Percentiles rank a stretch among this genome's conserved stretches.
Conservation (phyloP, 2,888 invertebrate genomes). For the Mermis nigrescens region DNA sequence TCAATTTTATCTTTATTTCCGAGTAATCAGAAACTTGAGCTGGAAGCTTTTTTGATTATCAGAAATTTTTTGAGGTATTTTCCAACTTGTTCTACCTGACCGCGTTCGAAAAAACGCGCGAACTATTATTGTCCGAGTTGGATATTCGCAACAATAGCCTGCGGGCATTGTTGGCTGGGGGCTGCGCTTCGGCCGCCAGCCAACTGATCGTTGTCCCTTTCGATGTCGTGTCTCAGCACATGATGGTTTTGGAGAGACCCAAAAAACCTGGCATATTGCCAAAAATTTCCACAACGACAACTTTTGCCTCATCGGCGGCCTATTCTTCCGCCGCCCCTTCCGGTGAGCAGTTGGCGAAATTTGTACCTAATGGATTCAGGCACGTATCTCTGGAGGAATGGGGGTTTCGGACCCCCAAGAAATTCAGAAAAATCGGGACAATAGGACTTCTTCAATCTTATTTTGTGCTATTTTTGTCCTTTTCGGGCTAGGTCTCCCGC, state of each 20-base stretch:
- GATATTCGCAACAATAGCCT: conserved; percentile 40
- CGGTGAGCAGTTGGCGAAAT: background rate
- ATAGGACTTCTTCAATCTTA: too few species aligned
- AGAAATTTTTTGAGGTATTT: too few species aligned
- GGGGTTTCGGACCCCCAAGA: too few species aligned
- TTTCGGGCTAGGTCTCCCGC: too few species aligned
- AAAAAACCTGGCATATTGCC: conserved; percentile 3
- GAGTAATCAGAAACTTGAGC: too few species aligned
- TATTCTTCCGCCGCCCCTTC: background rate
- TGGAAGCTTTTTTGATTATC: too few species aligned
- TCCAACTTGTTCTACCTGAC: conserved; percentile 76
- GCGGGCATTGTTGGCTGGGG: conserved; percentile 57
- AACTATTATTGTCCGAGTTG: conserved; percentile 48
- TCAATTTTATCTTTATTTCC: too few species aligned
- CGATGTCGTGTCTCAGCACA: conserved; percentile 84
- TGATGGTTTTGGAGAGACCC: conserved; percentile 62
- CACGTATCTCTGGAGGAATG: background rate
- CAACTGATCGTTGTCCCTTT: conserved; percentile 90
- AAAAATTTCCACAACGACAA: background rate
- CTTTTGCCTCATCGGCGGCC: background rate
- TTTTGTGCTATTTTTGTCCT: too few species aligned
- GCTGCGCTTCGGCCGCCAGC: conserved; percentile 69
- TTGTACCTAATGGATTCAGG: background rate
- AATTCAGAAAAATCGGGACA: background rate
- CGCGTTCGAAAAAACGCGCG: conserved; percentile 73